These are phyloP conservation scores for Ptychobarbus kaznakovi DNA, from an alignment of 2,797 vertebrate genomes.

Conservation along the genomic window DNA sequence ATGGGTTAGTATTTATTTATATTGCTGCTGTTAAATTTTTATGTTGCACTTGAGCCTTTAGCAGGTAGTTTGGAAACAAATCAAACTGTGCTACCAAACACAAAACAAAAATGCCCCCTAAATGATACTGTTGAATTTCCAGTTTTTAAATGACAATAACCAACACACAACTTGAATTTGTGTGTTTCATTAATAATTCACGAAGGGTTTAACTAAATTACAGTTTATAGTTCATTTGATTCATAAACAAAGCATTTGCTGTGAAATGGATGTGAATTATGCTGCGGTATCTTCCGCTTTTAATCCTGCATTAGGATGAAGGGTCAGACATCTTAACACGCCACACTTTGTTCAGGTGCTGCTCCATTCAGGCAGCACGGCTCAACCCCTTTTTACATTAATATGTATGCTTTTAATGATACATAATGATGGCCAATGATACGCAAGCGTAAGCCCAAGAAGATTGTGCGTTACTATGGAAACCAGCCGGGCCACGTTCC, in stretches of 20 bases:
- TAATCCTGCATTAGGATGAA: conserved; percentile 59
- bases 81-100: neutral
- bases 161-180: neutral
- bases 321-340: conserved; percentile 68
- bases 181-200: conserved; percentile 40
- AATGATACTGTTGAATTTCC: neutral
- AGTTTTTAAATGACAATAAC: neutral
- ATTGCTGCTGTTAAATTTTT: neutral
- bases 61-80: conserved; percentile 2
- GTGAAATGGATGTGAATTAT: conserved; percentile 49
- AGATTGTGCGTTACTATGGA: conserved; percentile 89
- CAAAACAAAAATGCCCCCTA: neutral
- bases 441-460: conserved; percentile 88
- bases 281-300: conserved; percentile 51
- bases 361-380: conserved; percentile 68
- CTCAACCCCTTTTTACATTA: conserved; percentile 86
- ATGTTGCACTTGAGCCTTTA: neutral
- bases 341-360: conserved; percentile 66
- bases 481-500: conserved; percentile 88
- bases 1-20: conserved; percentile 78
- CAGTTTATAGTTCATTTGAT: conserved; percentile 38
- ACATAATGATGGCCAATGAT: conserved; percentile 97
- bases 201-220: no score
- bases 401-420: conserved; percentile 98
- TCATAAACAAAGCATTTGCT: conserved; percentile 56